Base-by-base conservation (phyloP, 2,888 invertebrate genomes). In the Xestia ashworthii region DNA sequence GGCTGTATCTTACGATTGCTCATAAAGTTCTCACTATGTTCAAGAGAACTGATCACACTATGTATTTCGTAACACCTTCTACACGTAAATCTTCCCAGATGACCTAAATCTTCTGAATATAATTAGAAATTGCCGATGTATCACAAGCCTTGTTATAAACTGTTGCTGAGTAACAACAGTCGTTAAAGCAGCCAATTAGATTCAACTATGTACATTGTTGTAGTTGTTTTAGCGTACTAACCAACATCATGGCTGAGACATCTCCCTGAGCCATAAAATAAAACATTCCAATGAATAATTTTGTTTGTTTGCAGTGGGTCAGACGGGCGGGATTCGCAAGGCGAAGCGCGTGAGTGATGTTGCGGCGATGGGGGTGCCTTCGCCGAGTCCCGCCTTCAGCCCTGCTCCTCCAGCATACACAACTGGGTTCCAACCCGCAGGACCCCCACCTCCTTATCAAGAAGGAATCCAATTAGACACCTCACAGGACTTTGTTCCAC, bases 271-370 rank as follows among this genome's bases (percentile, higher is more conserved):
- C 16, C 5, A 44, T 38, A 38, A 62, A 60, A 22, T 50, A 60
- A 32, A 60, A 8, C 5, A 44, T 38, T 25, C 5, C 22, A 74
- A 41, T 46, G 14, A n/a, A 46, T 67, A 22, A 58, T 46, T 71
- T 58, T 69, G 6, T 62, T 41, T 76, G 11, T 50, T 93, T 93
- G 19, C 82, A 96, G 96, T 96, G 83, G 93, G 93, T 46, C 94
- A 92, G 66, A 82, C 92, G 12, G 94, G 95, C 12, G 96, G 96
- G 48, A 93, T 95, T 66, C 96, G 97, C 70, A 97, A 97, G 94
- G 95, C 97, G 4, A 98, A 98, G 93, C 95, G 98, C 69, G 98
- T 98, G 22, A 98, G 97, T 89, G 98, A 98, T 95, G 97, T 98
- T 14, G 97, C 97, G 76, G 97, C 98, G 0, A 97, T 98, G 97